Percentiles rank a stretch among this genome's conserved stretches.
phyloP scores from a whole-genome alignment of 23 tunicate genomes.

The Ascidia mentula region DNA sequence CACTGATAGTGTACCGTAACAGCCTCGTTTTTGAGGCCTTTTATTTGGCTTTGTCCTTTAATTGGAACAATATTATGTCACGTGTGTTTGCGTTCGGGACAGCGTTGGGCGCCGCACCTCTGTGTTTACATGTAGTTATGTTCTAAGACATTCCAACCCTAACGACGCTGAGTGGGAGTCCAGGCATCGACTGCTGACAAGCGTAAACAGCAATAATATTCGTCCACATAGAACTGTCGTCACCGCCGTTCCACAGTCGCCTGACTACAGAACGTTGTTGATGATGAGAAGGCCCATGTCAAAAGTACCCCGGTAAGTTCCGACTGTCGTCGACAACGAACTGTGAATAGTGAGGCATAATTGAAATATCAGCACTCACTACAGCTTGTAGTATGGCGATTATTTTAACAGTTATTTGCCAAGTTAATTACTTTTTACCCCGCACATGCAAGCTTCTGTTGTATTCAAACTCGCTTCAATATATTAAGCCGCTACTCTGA shows the following conservation, averaged over 20 bases:
- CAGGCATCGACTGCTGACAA: background rate
- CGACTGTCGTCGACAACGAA: too few relatives aligned
- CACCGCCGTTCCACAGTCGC: constrained; percentile 3
- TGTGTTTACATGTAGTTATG: background rate
- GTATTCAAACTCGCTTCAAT: too few relatives aligned
- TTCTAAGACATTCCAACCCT: background rate
- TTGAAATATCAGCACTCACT: too few relatives aligned
- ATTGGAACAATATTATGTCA: background rate
- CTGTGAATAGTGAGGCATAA: too few relatives aligned
- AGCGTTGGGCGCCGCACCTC: background rate
- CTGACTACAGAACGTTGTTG: constrained; percentile 8
- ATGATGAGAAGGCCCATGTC: constrained; percentile 13
- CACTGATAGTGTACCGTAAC: background rate
- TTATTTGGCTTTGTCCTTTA: background rate
- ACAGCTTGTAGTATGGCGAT: too few relatives aligned
- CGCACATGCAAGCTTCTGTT: too few relatives aligned
- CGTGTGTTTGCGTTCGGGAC: background rate
- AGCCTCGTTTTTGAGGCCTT: background rate
- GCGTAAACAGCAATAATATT: background rate
- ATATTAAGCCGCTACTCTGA: background rate
- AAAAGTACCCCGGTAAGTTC: background rate
- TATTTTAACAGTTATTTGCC: too few relatives aligned
- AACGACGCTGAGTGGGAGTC: background rate
- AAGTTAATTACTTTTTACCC: too few relatives aligned
- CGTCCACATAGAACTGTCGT: background rate